These are phyloP conservation scores for Hyaena hyaena DNA, from an alignment of 2,113 vertebrate species.

Conservation along the genomic window DNA sequence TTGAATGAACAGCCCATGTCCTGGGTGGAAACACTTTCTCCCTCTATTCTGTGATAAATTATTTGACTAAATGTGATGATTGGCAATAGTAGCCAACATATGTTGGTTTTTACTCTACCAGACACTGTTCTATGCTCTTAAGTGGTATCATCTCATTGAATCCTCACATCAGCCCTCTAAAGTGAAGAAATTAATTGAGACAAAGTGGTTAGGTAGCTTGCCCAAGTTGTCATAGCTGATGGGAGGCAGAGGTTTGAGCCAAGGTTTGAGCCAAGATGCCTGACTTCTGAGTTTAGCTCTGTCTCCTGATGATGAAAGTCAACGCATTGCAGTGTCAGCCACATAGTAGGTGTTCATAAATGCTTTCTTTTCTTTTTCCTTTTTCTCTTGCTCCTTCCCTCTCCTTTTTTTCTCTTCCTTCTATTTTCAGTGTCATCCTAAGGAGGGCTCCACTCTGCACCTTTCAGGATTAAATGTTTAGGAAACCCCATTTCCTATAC, in stretches of 20 bases:
- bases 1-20: not conserved
- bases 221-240: not conserved
- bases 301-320: not conserved
- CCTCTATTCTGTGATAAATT: not conserved
- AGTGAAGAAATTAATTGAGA: not conserved
- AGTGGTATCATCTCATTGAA: not conserved
- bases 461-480: not conserved
- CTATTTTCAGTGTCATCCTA: not conserved
- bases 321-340: not conserved
- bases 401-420: not conserved
- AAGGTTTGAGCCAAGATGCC: not conserved
- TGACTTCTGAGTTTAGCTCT: not conserved
- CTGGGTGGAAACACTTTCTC: not conserved
- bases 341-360: not conserved
- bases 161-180: not conserved
- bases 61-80: constrained; percentile 1
- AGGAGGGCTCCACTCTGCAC: not conserved
- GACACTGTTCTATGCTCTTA: not conserved
- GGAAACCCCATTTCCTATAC: not conserved
- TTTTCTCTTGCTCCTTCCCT: not conserved
- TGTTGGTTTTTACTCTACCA: not conserved
- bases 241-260: not conserved
- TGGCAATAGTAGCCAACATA: not conserved
- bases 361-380: not conserved
- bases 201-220: not conserved